Evolutionary conservation across 92 coral and sea anemone genomes (phyloP).

Genomic region (Porites lobata): DNA sequence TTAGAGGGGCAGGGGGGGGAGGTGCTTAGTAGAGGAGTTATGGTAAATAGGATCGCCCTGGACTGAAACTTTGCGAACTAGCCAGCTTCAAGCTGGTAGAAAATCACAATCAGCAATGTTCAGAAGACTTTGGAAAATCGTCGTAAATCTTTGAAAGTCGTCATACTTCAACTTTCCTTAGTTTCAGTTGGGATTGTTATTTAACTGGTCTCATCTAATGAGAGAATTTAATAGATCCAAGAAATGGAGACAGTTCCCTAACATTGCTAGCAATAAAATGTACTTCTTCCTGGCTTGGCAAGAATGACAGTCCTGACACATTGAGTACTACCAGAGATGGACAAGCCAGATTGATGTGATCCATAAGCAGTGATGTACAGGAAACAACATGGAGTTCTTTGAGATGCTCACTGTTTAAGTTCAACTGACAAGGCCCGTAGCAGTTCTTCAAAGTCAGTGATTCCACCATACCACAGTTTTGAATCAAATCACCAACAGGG

Average conservation of each 20-base stretch:
- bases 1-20: neutral
- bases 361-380: constrained; percentile 82
- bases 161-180: too few relatives aligned
- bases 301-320: constrained; percentile 67
- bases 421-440: constrained; percentile 89
- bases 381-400: constrained; percentile 67
- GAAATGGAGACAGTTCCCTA: constrained; percentile 73
- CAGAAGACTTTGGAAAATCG: too few relatives aligned
- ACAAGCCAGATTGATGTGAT: constrained; percentile 73
- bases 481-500: constrained; percentile 52
- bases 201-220: neutral
- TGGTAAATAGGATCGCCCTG: neutral
- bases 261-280: constrained; percentile 64
- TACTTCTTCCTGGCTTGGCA: constrained; percentile 81
- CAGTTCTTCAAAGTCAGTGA: constrained; percentile 71
- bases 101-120: too few relatives aligned
- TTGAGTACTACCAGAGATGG: constrained; percentile 72
- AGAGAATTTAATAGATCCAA: constrained; percentile 74
- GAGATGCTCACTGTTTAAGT: constrained; percentile 62
- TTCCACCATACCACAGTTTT: constrained; percentile 56
- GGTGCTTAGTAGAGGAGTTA: neutral
- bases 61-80: too few relatives aligned
- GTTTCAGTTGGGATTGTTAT: too few relatives aligned
- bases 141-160: too few relatives aligned
- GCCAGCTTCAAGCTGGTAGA: too few relatives aligned